phyloP scores from a whole-genome alignment of 2,888 invertebrate genomes.

The Trisateles emortualis region DNA sequence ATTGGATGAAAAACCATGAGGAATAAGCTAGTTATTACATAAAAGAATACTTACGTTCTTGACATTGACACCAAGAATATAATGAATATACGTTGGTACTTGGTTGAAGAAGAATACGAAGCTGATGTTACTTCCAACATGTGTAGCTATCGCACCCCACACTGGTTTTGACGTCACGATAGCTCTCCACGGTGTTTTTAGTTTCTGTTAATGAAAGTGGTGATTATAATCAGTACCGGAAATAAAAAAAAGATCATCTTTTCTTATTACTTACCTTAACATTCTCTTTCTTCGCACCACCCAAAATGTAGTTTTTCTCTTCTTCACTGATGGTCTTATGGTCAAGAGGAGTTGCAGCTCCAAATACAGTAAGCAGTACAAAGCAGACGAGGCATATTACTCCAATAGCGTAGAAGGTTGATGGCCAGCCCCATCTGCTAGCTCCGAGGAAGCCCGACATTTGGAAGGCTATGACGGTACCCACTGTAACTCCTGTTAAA shows the following conservation, averaged over 20 bases:
- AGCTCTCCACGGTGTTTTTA: constrained; percentile 81
- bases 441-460: constrained; percentile 87
- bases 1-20: too few species aligned
- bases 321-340: constrained; percentile 73
- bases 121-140: constrained; percentile 84
- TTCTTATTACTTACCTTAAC: constrained; percentile 43
- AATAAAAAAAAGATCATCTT: not conserved
- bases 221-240: not conserved
- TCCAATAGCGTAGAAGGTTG: constrained; percentile 88
- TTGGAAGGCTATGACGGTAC: constrained; percentile 88
- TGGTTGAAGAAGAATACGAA: constrained; percentile 89
- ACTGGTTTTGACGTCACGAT: constrained; percentile 80
- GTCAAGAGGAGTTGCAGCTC: constrained; percentile 75
- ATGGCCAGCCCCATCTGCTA: constrained; percentile 87
- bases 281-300: constrained; percentile 38
- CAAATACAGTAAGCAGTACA: constrained; percentile 71
- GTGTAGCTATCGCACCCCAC: constrained; percentile 85
- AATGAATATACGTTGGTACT: constrained; percentile 88
- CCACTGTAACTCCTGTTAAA: constrained; percentile 87
- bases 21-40: too few species aligned
- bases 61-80: constrained; percentile 80
- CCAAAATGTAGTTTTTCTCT: constrained; percentile 79
- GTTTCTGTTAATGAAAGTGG: constrained; percentile 48
- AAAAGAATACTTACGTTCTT: constrained; percentile 62
- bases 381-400: constrained; percentile 80